Percentiles rank a stretch among this genome's conserved stretches.
Evolutionary conservation across 2,888 invertebrate genomes (phyloP).

Genomic region (Ypsolopha sequella): DNA sequence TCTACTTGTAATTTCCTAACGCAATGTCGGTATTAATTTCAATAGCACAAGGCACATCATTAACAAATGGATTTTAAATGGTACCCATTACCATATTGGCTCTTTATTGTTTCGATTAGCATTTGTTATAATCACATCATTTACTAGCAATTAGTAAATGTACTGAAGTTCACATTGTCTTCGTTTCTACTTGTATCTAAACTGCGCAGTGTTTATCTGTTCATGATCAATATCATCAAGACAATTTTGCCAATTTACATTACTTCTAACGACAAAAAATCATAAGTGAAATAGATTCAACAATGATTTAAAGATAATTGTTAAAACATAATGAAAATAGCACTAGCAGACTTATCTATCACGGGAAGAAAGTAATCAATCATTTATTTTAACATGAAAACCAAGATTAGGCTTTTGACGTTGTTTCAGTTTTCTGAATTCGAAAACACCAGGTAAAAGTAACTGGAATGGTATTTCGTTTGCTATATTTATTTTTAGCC

Average conservation of each 20-base stretch:
- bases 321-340: no score
- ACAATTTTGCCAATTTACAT: constrained; percentile 4
- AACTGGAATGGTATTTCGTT: background rate
- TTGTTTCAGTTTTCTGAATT: no score
- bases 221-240: constrained; percentile 10
- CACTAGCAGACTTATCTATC: no score
- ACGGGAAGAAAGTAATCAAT: no score
- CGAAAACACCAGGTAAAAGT: no score
- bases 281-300: no score
- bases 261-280: no score
- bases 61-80: background rate
- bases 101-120: background rate
- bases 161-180: constrained; percentile 17
- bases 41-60: background rate
- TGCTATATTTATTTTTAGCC: constrained; percentile 11
- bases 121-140: constrained; percentile 7
- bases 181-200: constrained; percentile 51
- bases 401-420: no score
- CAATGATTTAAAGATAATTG: no score
- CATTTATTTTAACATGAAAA: no score
- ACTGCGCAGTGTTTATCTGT: constrained; percentile 41
- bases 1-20: no score
- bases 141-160: constrained; percentile 20
- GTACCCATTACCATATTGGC: background rate
- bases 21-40: background rate